Evolutionary conservation across 35 echinoderm and acorn worm species (phyloP).

Genomic region (Diadema setosum): DNA sequence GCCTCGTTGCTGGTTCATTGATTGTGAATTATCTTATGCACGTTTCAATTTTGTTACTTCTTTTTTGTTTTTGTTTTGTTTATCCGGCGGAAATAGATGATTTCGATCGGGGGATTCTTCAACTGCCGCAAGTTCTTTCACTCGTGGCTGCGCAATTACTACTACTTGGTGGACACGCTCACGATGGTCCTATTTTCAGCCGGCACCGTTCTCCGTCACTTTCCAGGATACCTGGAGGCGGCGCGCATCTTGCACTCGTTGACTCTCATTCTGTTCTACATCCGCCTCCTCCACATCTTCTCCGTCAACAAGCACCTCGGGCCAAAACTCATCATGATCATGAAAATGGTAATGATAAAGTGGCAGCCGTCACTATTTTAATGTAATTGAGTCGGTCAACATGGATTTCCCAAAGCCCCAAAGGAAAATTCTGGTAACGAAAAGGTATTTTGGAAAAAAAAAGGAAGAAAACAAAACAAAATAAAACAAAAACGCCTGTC

Average conservation of each 20-base stretch:
- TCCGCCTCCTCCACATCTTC: constrained; percentile 74
- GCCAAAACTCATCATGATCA: constrained; percentile 90
- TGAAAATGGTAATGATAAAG: constrained; percentile 90
- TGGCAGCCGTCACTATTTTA: too few species aligned
- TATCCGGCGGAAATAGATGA: too few species aligned
- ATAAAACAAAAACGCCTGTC: too few species aligned
- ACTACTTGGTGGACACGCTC: constrained; percentile 60
- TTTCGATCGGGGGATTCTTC: neutral
- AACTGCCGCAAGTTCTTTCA: neutral
- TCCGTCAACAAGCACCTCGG: constrained; percentile 65
- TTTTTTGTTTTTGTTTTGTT: too few species aligned
- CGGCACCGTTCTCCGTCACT: constrained; percentile 31
- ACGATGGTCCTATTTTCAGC: constrained; percentile 39
- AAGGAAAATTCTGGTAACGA: too few species aligned
- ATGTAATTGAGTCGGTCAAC: too few species aligned
- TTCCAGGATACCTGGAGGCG: neutral
- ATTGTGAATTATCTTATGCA: too few species aligned
- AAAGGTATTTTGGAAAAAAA: too few species aligned
- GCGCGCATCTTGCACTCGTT: constrained; percentile 61
- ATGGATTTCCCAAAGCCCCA: too few species aligned
- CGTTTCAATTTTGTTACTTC: too few species aligned
- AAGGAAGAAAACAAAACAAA: too few species aligned
- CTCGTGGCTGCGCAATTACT: constrained; percentile 55
- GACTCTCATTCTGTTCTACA: constrained; percentile 60
- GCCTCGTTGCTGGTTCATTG: too few species aligned